Evolutionary conservation across 2,888 invertebrate species (phyloP), one percentile per base, ranked within the genome.

Genomic region (Andrena bucephala): DNA sequence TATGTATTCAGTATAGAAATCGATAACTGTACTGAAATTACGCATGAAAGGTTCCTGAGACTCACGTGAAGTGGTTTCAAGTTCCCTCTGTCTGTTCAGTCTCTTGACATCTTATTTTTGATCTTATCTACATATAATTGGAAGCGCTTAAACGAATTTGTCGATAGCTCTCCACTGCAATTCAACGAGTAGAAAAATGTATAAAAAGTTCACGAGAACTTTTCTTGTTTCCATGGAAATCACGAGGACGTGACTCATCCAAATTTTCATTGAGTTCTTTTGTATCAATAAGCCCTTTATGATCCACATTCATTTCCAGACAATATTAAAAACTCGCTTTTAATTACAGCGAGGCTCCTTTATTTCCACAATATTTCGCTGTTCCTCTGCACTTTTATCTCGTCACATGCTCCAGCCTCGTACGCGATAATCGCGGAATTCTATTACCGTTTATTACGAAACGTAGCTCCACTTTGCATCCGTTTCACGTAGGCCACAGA

Each of bases 401-500:
- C 27, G 27, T 57, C 57, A 57, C 57, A 27, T 57, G 24, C 24
- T 57, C 10, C 57, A 10, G 20, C 42, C 24, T 57, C 24, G 0
- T 27, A 24, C 24, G 57, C 54, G 10, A 27, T 57, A 57, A 57
- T 57, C 24, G 57, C 57, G 24, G 24, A 57, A 57, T 57, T 57
- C 57, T 27, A 57, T 57, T 57, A 57, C 10, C 57, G 57, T 57
- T 57, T 57, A 57, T 57, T 57, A 57, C 24, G 57, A 57, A 57
- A 57, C 57, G 24, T 57, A 57, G 2, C 24, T 27, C 24, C 57
- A 57, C 57, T 57, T 57, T 57, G 57, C 57, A 57, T 57, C 57
- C 24, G 57, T 57, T 57, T 24, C 57, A 57, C 10, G 57, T 27
- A 57, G 24, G 57, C 57, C 10, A 24, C 24, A 13, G 57, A 57